These are phyloP conservation scores for Alsophila aescularia DNA, from an alignment of 2,888 invertebrate species.

Conservation along the genomic window DNA sequence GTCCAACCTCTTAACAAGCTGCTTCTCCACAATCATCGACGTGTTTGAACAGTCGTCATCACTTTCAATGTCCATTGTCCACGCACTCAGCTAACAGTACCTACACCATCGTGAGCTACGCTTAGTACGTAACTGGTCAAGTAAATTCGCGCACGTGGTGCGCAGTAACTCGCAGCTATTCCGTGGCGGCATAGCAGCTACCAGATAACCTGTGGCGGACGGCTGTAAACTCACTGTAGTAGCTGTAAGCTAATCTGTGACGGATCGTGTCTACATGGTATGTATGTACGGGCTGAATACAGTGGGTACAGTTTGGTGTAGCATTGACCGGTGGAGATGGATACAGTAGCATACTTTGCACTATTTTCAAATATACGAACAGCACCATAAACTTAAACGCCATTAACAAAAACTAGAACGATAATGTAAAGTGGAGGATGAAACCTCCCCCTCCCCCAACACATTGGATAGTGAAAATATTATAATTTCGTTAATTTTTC, in stretches of 20 bases:
- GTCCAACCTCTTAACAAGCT: no score
- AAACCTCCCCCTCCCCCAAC: no score
- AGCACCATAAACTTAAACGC: no score
- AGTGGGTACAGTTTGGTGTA: neutral
- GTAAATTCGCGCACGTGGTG: constrained; percentile 32
- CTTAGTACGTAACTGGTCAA: constrained; percentile 23
- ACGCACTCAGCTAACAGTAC: constrained; percentile 21
- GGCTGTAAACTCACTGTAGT: constrained; percentile 1
- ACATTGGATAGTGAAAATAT: no score
- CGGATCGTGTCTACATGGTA: constrained; percentile 22
- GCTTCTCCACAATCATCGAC: no score
- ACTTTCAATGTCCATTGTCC: constrained; percentile 20
- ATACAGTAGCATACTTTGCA: no score
- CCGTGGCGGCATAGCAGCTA: constrained; percentile 5
- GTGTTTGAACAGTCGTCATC: constrained; percentile 12
- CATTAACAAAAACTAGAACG: no score
- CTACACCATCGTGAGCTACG: neutral
- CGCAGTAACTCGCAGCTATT: constrained; percentile 3
- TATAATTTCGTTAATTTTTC: no score
- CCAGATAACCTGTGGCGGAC: constrained; percentile 6
- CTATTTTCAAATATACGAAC: no score
- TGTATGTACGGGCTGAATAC: neutral
- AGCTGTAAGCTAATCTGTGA: neutral
- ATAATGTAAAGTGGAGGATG: no score
- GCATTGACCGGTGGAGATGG: constrained; percentile 16